A percentile compares a stretch with the other conserved stretches of the same genome.
Evolutionary conservation across 1,140 invertebrate genomes (phyloP).

Genomic region (Cyrtorhinus lividipennis): DNA sequence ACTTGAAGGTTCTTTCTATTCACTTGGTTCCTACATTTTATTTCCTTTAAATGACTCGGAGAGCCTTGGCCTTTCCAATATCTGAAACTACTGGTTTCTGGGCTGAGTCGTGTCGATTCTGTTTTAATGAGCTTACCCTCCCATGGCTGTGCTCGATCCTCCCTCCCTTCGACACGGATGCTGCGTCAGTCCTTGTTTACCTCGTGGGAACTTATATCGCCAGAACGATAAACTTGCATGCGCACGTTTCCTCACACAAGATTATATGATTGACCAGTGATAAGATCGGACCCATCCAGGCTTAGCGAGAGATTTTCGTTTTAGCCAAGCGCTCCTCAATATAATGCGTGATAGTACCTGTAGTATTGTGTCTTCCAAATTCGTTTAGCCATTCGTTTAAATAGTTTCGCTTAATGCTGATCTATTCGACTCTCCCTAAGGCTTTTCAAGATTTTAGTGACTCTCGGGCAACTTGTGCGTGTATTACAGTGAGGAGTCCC

Average conservation of each 20-base stretch:
- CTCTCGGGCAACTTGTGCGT: too few relatives aligned
- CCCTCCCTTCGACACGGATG: background rate
- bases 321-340: too few relatives aligned
- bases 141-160: conserved; percentile 10
- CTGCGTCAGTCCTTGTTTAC: background rate
- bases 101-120: background rate
- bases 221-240: background rate
- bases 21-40: too few relatives aligned
- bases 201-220: background rate
- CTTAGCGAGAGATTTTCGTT: too few relatives aligned
- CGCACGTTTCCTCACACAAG: background rate
- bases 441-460: too few relatives aligned
- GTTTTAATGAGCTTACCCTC: background rate
- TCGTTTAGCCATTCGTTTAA: too few relatives aligned
- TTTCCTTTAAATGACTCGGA: background rate
- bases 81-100: background rate
- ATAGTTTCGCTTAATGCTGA: too few relatives aligned
- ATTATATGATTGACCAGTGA: background rate
- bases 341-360: too few relatives aligned
- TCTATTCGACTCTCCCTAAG: too few relatives aligned
- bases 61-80: background rate
- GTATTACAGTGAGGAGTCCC: too few relatives aligned
- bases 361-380: too few relatives aligned
- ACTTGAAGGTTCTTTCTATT: background rate
- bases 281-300: too few relatives aligned